Base-by-base conservation (phyloP, 2,888 invertebrate species). In the Caenorhabditis sp. region DNA sequence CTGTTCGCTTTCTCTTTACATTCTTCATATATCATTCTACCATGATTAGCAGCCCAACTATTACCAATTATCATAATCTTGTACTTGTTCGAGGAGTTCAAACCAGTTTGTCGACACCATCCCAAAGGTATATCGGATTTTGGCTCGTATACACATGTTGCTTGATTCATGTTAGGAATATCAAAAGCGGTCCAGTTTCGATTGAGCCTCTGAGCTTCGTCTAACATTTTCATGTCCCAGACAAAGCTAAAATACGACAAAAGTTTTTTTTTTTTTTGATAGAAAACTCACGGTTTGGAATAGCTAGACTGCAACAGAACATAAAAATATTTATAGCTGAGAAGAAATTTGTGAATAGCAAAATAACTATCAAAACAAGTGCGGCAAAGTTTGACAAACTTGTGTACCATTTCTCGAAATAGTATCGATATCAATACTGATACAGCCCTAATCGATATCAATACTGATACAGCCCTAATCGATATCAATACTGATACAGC, bases 1-100 rank as follows among this genome's bases (percentile, higher is more conserved):
- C n/a, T n/a, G n/a, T n/a, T n/a, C n/a, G 70, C 66, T 21, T 50
- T 56, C 21, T 53, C 23, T 49, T 53, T 27, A 56, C 70, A 70
- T 52, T 65, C 66, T 54, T 77, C 67, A 53, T 73, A 58, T 20
- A 74, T 56, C 66, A 77, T 52, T 25, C 65, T 52, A 14, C 56
- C 67, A 59, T 70, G 60, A 38, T 77, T 77, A n/a, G 59, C 21
- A 1, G 69, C 62, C 26, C 63, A 70, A 64, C 77, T 77, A 59
- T 78, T 78, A 17, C 78, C 78, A n/a, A 78, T 63, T 7, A 78
- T 58, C 3, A 64, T 23, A 4, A 72, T 63, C 43, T 54, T 64
- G 17, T 54, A 7, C 5, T 4, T 31, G 31, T 43, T 43, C 43
- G 8, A 14, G 3, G 12, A 14, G 12, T 43, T 17, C 3, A 43